Evolutionary conservation across 2,797 vertebrate species (phyloP), one percentile per base, ranked within the genome.

Genomic region (Sebastes umbrosus): DNA sequence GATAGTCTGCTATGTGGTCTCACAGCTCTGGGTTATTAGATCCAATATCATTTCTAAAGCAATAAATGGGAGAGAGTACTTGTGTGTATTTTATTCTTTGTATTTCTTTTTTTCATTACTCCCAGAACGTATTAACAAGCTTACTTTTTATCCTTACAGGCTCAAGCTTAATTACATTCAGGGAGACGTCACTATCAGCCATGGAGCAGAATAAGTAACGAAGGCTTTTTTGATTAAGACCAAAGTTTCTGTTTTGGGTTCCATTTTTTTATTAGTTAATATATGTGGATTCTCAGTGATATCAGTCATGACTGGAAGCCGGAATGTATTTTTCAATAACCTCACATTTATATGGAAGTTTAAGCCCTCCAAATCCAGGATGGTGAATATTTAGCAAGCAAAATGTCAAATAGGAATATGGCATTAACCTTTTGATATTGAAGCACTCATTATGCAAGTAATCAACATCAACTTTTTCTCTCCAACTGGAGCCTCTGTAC

Each of bases 91-190:
- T 83, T 89, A 86, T 89, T 94, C 88, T 87, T 85, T 88, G 80
- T 85, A 77, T 92, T 92, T 88, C 82, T 87, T 90, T 94, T 91
- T 94, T 93, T 93, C 90, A 95, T 94, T 93, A 93, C 91, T 90
- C 72, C 66, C 84, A 70, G 86, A 95, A 93, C 87, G 75, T 95
- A 96, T 96, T 96, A 96, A 94, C 94, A 92, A 95, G 94, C 94
- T 94, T 90, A 94, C 87, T 86, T 92, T 93, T 93, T 92, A 95
- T 96, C 94, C 94, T 92, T 90, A 93, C 91, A 94, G 94, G 94
- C 93, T 94, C 92, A 93, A 58, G 90, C 90, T 94, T 96, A 95
- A 96, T 96, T 96, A 94, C 90, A 85, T 95, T 94, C 89, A 82
- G 82, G 74, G 66, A 91, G 67, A 90, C 84, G 64, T 92, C 88